A percentile compares a stretch with the other conserved stretches of the same genome.
Conservation (phyloP, 2,797 vertebrate species). For the Thripadectes ignobilis region DNA sequence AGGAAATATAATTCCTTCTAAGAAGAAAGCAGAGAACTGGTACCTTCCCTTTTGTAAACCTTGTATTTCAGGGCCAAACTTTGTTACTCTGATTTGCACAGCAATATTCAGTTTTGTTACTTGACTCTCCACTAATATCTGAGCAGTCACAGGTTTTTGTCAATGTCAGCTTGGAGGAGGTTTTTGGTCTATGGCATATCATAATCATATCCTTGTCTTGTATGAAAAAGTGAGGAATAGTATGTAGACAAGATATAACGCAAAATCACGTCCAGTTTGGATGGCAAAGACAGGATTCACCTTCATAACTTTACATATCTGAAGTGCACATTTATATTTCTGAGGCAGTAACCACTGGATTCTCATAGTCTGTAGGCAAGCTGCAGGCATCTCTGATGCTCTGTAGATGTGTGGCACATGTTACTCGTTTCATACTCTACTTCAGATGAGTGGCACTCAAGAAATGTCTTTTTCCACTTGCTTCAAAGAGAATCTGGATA, state of each 20-base stretch:
- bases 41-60: neutral
- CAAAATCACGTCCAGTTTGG: neutral
- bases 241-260: neutral
- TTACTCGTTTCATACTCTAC: neutral
- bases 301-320: neutral
- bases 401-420: neutral
- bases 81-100: neutral
- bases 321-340: neutral
- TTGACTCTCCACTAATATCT: neutral
- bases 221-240: neutral
- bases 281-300: neutral
- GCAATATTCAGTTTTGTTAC: neutral
- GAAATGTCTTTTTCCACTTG: neutral
- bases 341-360: neutral
- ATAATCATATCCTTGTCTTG: neutral
- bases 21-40: neutral
- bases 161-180: neutral
- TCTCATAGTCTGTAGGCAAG: neutral
- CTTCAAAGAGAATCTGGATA: neutral
- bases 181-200: neutral
- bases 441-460: neutral
- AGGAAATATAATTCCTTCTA: neutral
- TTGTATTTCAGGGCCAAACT: neutral
- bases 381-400: neutral
- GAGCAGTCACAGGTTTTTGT: neutral